Evolutionary conservation across 2,113 vertebrate species (phyloP).

Genomic region (Microtus montanus): DNA sequence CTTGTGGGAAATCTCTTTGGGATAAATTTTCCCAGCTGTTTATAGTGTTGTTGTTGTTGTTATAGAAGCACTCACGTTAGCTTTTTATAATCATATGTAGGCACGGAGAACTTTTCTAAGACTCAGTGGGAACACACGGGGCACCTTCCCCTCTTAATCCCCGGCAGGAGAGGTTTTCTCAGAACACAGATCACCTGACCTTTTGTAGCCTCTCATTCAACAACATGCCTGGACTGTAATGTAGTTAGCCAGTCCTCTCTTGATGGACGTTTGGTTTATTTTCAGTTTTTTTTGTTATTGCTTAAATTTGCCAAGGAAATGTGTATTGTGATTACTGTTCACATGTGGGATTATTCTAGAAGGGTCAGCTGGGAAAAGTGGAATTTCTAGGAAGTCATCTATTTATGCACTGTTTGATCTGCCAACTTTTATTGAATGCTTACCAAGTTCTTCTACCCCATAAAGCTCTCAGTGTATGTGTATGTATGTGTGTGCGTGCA

Average conservation of each 20-base stretch:
- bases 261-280: not conserved
- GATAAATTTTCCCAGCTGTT: constrained; percentile 29
- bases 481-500: not conserved
- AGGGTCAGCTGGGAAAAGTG: not conserved
- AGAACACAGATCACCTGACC: not conserved
- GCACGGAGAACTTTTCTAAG: not conserved
- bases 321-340: not conserved
- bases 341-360: constrained; percentile 47
- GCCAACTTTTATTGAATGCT: not conserved
- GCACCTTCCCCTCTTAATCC: not conserved
- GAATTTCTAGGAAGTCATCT: constrained; percentile 33
- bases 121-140: not conserved
- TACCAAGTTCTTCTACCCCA: fast-evolving
- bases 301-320: constrained; percentile 44
- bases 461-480: fast-evolving
- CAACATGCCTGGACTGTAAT: not conserved
- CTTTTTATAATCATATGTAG: not conserved
- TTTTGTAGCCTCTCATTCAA: not conserved
- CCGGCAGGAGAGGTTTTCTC: not conserved
- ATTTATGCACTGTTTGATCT: not conserved
- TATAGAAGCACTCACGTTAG: not conserved
- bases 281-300: not conserved
- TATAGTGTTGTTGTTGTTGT: not conserved
- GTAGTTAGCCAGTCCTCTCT: not conserved
- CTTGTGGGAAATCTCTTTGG: constrained; percentile 24